Conservation (phyloP, 1,140 invertebrate species). For the Vollenhovia emeryi region DNA sequence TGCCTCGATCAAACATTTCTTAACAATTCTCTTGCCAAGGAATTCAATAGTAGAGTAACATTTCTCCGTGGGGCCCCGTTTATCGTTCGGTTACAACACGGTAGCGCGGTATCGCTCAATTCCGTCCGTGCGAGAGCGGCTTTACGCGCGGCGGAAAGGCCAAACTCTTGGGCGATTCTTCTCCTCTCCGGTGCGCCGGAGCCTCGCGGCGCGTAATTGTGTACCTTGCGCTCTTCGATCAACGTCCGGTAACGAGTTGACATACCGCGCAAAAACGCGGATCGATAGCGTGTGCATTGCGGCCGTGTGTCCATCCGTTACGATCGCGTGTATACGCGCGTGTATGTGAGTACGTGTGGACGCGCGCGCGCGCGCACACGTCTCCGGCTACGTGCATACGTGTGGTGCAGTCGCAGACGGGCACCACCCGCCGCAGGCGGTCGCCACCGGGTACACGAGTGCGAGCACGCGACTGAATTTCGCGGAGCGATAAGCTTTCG, state of each 20-base stretch:
- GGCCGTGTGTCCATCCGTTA: conserved; percentile 56
- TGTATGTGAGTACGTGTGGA: background rate
- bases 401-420: conserved; percentile 5
- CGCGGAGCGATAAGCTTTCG: conserved; percentile 73
- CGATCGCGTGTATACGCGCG: background rate
- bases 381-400: conserved; percentile 4
- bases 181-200: conserved; percentile 43
- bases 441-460: conserved; percentile 42
- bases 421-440: conserved; percentile 2
- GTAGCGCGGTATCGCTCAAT: background rate
- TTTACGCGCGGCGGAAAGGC: conserved; percentile 66
- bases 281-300: conserved; percentile 72
- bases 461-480: conserved; percentile 71
- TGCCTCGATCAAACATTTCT: background rate
- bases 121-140: background rate
- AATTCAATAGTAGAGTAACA: background rate
- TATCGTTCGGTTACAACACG: background rate
- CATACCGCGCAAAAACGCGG: conserved; percentile 73
- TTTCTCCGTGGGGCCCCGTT: background rate
- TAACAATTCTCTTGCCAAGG: background rate
- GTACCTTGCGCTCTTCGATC: conserved; percentile 75
- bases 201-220: conserved; percentile 68
- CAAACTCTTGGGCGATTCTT: conserved; percentile 64
- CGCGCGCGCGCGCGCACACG: background rate
- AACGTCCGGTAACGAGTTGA: conserved; percentile 76